Evolutionary conservation across 1,140 invertebrate species (phyloP).

Genomic region (Zaprionus camerounensis): DNA sequence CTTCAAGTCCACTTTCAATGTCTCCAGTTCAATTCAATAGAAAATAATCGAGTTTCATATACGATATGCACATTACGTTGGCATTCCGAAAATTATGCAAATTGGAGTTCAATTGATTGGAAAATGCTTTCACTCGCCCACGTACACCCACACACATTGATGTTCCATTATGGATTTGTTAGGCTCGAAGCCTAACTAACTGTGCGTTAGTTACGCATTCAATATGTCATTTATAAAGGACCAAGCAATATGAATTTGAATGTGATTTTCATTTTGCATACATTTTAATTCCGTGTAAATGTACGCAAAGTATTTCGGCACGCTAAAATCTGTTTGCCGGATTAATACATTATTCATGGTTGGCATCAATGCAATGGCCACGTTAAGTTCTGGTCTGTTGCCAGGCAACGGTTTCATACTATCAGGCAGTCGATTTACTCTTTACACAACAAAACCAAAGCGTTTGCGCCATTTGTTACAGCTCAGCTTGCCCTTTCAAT

Average conservation of each 20-base stretch:
- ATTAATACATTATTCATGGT: slow-evolving; percentile 69
- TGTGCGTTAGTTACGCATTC: slow-evolving; percentile 51
- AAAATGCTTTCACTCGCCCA: slow-evolving; percentile 65
- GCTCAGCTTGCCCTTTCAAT: slow-evolving; percentile 60
- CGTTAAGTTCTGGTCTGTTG: slow-evolving; percentile 55
- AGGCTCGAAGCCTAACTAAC: slow-evolving; percentile 31
- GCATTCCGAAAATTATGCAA: slow-evolving; percentile 80
- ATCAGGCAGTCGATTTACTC: slow-evolving; percentile 18
- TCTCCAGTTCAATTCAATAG: slow-evolving; percentile 80
- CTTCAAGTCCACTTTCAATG: slow-evolving; percentile 72
- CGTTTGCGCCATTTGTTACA: slow-evolving; percentile 12
- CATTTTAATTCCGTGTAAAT: slow-evolving; percentile 65
- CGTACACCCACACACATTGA: slow-evolving; percentile 16
- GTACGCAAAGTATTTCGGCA: slow-evolving; percentile 54
- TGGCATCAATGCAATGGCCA: slow-evolving; percentile 52
- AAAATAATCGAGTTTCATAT: slow-evolving; percentile 81
- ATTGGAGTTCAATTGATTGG: slow-evolving; percentile 83
- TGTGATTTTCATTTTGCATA: slow-evolving; percentile 51
- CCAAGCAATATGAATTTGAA: slow-evolving; percentile 60
- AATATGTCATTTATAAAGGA: slow-evolving; percentile 52
- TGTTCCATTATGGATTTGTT: slow-evolving; percentile 10
- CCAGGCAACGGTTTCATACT: slow-evolving; percentile 26
- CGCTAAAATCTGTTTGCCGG: slow-evolving; percentile 63
- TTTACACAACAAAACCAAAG: slow-evolving; percentile 20
- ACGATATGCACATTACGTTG: slow-evolving; percentile 75